These are phyloP conservation scores for Empidonax alnorum DNA, from an alignment of 2,113 vertebrate genomes.

Conservation along the genomic window DNA sequence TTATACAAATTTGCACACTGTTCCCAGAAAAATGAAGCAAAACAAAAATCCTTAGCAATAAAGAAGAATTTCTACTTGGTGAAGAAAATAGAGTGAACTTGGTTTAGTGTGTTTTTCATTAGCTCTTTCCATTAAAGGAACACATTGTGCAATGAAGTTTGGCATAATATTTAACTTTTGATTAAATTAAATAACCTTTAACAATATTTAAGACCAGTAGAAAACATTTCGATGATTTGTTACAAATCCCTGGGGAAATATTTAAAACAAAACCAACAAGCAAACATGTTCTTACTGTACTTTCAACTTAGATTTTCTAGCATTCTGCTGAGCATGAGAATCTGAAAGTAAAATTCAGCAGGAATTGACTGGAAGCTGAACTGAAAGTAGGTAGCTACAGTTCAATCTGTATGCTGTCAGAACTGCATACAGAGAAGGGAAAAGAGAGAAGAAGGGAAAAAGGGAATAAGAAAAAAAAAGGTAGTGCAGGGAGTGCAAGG, in stretches of 20 bases:
- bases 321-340: background rate
- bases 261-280: conserved; percentile 28
- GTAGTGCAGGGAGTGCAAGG: background rate
- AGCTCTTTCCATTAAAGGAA: conserved; percentile 50
- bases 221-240: conserved; percentile 52
- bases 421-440: background rate
- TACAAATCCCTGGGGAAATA: conserved; percentile 36
- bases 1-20: conserved; percentile 37
- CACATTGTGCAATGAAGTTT: conserved; percentile 45
- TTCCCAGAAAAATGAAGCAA: conserved; percentile 52
- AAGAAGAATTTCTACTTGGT: conserved; percentile 21
- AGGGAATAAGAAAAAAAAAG: background rate
- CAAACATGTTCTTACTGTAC: conserved; percentile 21
- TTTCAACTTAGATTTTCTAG: conserved; percentile 18
- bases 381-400: background rate
- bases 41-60: conserved; percentile 27
- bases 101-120: conserved; percentile 45
- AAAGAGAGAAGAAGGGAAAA: background rate
- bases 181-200: conserved; percentile 61
- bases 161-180: conserved; percentile 52
- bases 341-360: conserved; percentile 21
- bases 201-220: conserved; percentile 62
- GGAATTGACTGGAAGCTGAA: background rate
- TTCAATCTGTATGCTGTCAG: background rate
- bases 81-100: conserved; percentile 31